Base-by-base conservation (phyloP, 2,888 invertebrate species). In the Trichopoda pennipes region DNA sequence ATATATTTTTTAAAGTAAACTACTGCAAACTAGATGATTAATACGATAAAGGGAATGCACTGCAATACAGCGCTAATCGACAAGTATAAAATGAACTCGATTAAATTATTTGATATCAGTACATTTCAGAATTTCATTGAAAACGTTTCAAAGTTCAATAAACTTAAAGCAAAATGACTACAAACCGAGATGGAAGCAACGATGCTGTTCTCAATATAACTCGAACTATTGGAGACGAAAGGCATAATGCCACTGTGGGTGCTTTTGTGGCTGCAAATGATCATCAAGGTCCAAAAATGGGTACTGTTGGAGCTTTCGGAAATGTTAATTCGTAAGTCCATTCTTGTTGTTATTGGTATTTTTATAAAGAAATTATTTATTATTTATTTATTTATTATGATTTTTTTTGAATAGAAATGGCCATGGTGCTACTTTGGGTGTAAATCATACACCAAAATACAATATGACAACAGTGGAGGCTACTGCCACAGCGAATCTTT, bases 401-500 rank as follows among this genome's bases (percentile, higher is more conserved):
- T 17, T 49, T 7, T n/a, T 8, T 32, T 55, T 19, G 12, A 32
- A 6, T n/a, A 73, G 79, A 32, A 60, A 79, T 60, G 89, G 89
- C 1, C 88, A 90, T 76, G 85, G 86, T 4, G 87, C 86, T 7
- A 77, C 87, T 0, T 3, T 89, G 70, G 86, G 86, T 3, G 85
- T 86, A 2, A 86, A 79, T 47, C 86, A 85, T 28, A 84, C 87
- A 16, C 89, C 90, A 1, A 81, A 88, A 64, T 82, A 83, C 10
- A 85, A 88, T 73, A 84, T 86, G 84, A 90, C 87, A 8, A 85
- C 85, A 0, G 72, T 86, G 51, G 85, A 87, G 44, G 85, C 87
- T 19, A 68, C 63, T 2, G 89, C 86, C 12, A 86, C 32, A 3
- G 88, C 87, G 2, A 90, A 89, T 72, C 72, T 90, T 1, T 85